phyloP scores from a whole-genome alignment of 2,797 vertebrate genomes.

The Halcyon leucocephala region DNA sequence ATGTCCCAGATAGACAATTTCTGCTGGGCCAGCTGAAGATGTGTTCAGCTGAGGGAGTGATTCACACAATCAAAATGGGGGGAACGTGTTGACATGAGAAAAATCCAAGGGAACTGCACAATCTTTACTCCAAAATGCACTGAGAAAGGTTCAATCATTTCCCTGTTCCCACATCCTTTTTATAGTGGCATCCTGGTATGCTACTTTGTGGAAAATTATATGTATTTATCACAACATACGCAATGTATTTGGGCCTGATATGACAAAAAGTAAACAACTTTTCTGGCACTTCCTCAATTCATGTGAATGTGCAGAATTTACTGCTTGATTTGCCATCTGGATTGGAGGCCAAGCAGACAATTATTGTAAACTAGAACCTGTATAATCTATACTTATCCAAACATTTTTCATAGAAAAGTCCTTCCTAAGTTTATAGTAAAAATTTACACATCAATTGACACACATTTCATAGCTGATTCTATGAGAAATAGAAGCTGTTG shows the following conservation, averaged over 20 bases:
- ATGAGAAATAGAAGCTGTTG: conserved; percentile 20
- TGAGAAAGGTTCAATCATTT: background rate
- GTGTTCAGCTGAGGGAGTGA: background rate
- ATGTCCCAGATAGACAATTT: background rate
- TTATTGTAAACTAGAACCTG: conserved; percentile 37
- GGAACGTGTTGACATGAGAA: background rate
- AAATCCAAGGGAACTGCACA: background rate
- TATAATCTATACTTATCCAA: conserved; percentile 30
- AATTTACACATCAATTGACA: conserved; percentile 65
- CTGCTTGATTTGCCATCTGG: conserved; percentile 24
- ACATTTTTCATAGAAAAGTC: conserved; percentile 22
- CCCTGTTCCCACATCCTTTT: background rate
- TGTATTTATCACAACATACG: background rate
- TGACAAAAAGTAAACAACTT: conserved; percentile 1
- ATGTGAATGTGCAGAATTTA: background rate
- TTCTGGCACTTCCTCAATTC: background rate
- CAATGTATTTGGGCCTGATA: background rate
- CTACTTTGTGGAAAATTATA: background rate
- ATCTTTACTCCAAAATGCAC: background rate
- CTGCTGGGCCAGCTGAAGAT: background rate
- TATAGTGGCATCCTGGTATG: background rate
- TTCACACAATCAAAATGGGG: background rate
- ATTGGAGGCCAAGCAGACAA: conserved; percentile 23
- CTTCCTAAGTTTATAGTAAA: conserved; percentile 8
- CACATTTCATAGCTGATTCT: conserved; percentile 21